Evolutionary conservation across 2,888 invertebrate genomes (phyloP), one percentile per base, ranked within the genome.

Genomic region (Ornithoptera priamus): DNA sequence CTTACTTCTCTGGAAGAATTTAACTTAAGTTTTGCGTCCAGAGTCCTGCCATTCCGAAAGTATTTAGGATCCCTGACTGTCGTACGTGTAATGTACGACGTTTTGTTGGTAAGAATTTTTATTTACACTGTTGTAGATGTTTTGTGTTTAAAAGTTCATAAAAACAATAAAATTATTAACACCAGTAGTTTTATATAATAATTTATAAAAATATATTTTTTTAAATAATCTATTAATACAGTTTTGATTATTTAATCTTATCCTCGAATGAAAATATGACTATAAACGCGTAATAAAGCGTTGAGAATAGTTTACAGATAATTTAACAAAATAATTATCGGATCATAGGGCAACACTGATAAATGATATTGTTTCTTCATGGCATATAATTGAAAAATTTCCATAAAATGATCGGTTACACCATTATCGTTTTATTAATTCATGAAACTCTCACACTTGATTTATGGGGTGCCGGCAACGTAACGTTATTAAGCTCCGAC

Each of bases 371-470:
- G 60, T 36, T 36, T 22, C 46, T 62, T 59, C 58, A 50, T 61
- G n/a, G 18, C 62, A 69, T 50, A 50, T 66, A 53, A 62, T 69
- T 46, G 65, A 69, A 62, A 69, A 69, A 69, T 66, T 69, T 69
- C 69, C 65, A 66, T 69, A 53, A 62, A 65, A 66, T 62, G 65
- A 69, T 69, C 69, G 46, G 65, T 66, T 65, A 66, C 62, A 62
- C 58, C 58, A 62, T 65, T 57, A 65, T 69, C 62, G 69, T 69
- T 65, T 62, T 69, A 69, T 69, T 69, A 69, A 65, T 69, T 62
- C 69, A 62, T 66, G 61, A 66, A 58, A 57, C 65, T 58, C 65
- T 58, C 46, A 36, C 62, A 62, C 39, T 65, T 69, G 69, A 69
- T 69, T 69, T 69, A 69, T 69, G 65, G 65, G 62, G 18, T 50